Evolutionary conservation across 2,888 invertebrate species (phyloP).

Genomic region (Erebia palarica): DNA sequence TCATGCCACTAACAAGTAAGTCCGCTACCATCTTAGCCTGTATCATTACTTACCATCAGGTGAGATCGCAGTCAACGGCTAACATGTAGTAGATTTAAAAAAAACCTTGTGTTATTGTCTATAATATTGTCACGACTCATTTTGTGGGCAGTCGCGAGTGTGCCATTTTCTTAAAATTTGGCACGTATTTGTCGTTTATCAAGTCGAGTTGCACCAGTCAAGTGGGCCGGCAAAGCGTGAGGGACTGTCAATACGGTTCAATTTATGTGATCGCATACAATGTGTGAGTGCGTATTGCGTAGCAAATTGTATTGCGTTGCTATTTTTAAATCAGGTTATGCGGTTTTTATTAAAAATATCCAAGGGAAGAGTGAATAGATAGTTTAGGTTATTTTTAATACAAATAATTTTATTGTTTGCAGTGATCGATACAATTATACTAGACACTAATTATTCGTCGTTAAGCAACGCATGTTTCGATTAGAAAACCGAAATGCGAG

Average conservation of each 20-base stretch:
- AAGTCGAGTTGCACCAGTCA: constrained; percentile 11
- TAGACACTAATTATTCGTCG: not conserved
- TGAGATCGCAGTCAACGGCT: no score
- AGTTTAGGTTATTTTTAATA: no score
- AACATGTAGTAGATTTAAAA: no score
- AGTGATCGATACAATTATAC: not conserved
- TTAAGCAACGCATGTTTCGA: not conserved
- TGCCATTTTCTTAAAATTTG: constrained; percentile 20
- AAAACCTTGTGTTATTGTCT: no score
- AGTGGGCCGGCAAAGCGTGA: constrained; percentile 17
- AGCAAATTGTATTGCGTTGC: not conserved
- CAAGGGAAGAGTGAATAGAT: no score
- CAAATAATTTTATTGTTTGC: not conserved
- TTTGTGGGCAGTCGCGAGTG: not conserved
- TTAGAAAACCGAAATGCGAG: constrained; percentile 2
- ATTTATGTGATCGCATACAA: constrained; percentile 28
- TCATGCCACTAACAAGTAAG: no score
- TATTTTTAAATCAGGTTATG: not conserved
- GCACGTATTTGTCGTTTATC: constrained; percentile 29
- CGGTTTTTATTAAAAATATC: no score
- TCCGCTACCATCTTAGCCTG: no score
- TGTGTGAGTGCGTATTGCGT: not conserved
- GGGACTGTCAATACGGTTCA: constrained; percentile 32
- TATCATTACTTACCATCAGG: no score
- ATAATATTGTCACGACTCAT: not conserved